Conservation (phyloP, 2,888 invertebrate species). For the Himalopsyche anomala region DNA sequence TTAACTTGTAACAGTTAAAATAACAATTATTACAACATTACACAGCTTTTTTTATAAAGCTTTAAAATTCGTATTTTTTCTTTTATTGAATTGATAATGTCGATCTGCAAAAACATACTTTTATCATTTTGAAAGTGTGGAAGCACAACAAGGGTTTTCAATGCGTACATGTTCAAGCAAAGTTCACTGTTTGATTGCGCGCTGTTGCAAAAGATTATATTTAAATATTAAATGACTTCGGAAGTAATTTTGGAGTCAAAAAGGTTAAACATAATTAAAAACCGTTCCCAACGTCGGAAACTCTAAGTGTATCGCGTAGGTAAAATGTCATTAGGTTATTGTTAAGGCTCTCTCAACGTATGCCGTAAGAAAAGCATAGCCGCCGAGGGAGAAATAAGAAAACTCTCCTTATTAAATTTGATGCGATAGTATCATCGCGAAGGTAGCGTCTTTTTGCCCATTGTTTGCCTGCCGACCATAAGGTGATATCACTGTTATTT, state of each 20-base stretch:
- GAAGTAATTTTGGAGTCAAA: neutral
- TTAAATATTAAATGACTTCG: neutral
- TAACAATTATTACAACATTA: too few relatives aligned
- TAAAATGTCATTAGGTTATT: constrained; percentile 1
- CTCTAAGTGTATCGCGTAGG: neutral
- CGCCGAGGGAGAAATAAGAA: constrained; percentile 16
- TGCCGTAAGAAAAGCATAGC: constrained; percentile 4
- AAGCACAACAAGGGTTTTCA: too few relatives aligned
- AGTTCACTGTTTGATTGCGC: too few relatives aligned
- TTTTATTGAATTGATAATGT: too few relatives aligned
- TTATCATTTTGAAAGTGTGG: too few relatives aligned
- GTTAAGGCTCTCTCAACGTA: constrained; percentile 9
- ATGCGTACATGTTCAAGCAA: too few relatives aligned
- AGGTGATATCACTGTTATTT: too few relatives aligned
- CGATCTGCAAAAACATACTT: too few relatives aligned
- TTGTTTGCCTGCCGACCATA: too few relatives aligned
- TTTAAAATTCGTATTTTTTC: too few relatives aligned
- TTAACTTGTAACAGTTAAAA: too few relatives aligned
- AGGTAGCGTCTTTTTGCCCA: neutral
- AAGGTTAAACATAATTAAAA: constrained; percentile 15
- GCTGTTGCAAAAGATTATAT: neutral
- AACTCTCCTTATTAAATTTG: constrained; percentile 12
- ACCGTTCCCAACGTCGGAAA: neutral
- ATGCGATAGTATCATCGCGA: neutral
- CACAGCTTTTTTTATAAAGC: too few relatives aligned